Conservation (phyloP, 2,113 vertebrate species). For the Rana temporaria region DNA sequence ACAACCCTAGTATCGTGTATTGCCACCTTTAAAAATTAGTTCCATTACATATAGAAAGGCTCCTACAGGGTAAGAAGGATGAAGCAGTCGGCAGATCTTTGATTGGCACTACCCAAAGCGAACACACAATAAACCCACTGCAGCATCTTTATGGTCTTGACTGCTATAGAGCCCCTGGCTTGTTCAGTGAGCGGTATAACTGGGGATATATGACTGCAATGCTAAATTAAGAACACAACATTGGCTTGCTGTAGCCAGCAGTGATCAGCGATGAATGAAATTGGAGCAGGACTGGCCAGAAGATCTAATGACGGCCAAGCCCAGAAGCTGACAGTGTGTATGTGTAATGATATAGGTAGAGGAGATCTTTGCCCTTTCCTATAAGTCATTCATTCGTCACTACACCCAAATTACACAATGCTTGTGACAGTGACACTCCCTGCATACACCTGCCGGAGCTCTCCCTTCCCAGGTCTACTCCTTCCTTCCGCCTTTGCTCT, state of each 20-base stretch:
- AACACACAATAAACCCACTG: too few relatives aligned
- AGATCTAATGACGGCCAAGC: neutral
- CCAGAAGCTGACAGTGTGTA: neutral
- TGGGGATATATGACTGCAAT: neutral
- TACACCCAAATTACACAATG: conserved; percentile 33
- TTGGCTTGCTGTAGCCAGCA: neutral
- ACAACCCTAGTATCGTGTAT: too few relatives aligned
- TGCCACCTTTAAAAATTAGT: too few relatives aligned
- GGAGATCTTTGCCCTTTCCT: conserved; percentile 24
- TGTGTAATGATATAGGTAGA: neutral
- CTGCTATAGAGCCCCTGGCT: too few relatives aligned
- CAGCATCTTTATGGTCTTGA: too few relatives aligned
- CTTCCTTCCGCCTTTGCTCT: conserved; percentile 33
- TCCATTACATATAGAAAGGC: too few relatives aligned
- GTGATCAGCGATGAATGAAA: too few relatives aligned
- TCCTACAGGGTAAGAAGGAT: too few relatives aligned
- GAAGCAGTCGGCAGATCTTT: too few relatives aligned
- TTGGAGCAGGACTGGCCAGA: neutral
- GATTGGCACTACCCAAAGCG: too few relatives aligned
- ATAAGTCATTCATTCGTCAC: conserved; percentile 40
- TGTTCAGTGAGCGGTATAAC: too few relatives aligned
- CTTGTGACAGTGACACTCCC: conserved; percentile 40
- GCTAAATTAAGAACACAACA: too few relatives aligned
- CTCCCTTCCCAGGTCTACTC: neutral
- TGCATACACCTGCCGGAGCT: conserved; percentile 27